A percentile compares a stretch with the other conserved stretches of the same genome.
Evolutionary conservation across 1,140 invertebrate species (phyloP).

Genomic region (Pectinophora gossypiella): DNA sequence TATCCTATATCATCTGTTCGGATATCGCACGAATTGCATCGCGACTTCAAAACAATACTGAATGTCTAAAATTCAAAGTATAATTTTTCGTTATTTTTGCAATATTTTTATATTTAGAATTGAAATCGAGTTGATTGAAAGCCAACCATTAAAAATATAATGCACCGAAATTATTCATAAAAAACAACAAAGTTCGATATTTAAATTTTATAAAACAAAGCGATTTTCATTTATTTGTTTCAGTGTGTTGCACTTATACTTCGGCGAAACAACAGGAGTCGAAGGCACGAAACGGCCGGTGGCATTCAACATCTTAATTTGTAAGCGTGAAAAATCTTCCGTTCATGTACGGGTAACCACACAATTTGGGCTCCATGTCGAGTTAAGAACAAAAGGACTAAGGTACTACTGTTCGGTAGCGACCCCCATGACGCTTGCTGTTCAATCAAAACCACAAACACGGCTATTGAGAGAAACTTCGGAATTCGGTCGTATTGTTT

Average conservation of each 20-base stretch:
- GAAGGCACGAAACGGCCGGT: background rate
- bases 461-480: constrained; percentile 31
- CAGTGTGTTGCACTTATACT: constrained; percentile 1
- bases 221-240: constrained; percentile 1
- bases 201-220: too few relatives aligned
- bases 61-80: too few relatives aligned
- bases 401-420: constrained; percentile 56
- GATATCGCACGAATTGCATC: too few relatives aligned
- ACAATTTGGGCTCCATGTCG: constrained; percentile 53
- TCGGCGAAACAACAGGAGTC: too few relatives aligned
- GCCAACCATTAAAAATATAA: too few relatives aligned
- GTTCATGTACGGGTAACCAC: constrained; percentile 24
- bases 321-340: constrained; percentile 1
- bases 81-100: too few relatives aligned
- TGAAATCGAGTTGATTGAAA: too few relatives aligned
- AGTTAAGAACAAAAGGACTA: constrained; percentile 41
- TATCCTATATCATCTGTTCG: too few relatives aligned
- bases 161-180: too few relatives aligned
- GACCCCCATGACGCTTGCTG: constrained; percentile 37
- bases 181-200: too few relatives aligned
- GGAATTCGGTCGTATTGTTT: constrained; percentile 31
- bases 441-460: constrained; percentile 66
- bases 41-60: too few relatives aligned
- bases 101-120: too few relatives aligned
- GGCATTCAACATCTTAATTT: constrained; percentile 3